These are phyloP conservation scores for Pandion haliaetus DNA, from an alignment of 2,113 vertebrate genomes.

Conservation along the genomic window DNA sequence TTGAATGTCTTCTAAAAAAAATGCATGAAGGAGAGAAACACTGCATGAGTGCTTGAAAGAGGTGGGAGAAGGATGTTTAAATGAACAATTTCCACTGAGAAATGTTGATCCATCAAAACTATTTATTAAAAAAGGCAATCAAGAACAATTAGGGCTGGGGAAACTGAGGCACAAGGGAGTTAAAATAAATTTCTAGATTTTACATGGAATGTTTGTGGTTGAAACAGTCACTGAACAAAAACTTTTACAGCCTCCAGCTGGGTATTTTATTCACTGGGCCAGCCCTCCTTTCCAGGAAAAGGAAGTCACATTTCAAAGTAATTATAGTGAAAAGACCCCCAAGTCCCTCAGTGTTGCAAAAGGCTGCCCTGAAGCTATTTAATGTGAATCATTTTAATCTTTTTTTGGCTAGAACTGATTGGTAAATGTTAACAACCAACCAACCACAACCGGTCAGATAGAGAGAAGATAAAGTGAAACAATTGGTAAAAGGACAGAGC, in stretches of 20 bases:
- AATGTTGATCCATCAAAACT: not conserved
- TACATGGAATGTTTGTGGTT: not conserved
- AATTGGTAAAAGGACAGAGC: not conserved
- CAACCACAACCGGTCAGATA: not conserved
- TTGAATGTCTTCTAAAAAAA: not conserved
- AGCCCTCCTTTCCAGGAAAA: conserved; percentile 53
- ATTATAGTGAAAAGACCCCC: conserved; percentile 35
- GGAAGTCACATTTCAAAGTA: conserved; percentile 66
- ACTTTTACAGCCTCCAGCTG: conserved; percentile 30
- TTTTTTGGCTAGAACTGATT: not conserved
- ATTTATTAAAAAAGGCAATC: not conserved
- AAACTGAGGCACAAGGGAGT: conserved; percentile 44
- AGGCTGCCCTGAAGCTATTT: conserved; percentile 11
- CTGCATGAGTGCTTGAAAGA: not conserved
- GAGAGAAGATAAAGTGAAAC: not conserved
- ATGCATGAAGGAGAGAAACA: not conserved
- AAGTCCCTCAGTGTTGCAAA: not conserved
- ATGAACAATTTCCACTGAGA: not conserved
- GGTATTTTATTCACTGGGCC: conserved; percentile 34
- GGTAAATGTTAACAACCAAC: not conserved
- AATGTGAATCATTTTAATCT: not conserved
- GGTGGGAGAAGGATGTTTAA: not conserved
- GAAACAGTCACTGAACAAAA: conserved; percentile 18
- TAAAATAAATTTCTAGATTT: not conserved
- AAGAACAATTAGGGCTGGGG: not conserved